phyloP scores from a whole-genome alignment of 35 echinoderm and acorn worm genomes.

The Apostichopus japonicus region DNA sequence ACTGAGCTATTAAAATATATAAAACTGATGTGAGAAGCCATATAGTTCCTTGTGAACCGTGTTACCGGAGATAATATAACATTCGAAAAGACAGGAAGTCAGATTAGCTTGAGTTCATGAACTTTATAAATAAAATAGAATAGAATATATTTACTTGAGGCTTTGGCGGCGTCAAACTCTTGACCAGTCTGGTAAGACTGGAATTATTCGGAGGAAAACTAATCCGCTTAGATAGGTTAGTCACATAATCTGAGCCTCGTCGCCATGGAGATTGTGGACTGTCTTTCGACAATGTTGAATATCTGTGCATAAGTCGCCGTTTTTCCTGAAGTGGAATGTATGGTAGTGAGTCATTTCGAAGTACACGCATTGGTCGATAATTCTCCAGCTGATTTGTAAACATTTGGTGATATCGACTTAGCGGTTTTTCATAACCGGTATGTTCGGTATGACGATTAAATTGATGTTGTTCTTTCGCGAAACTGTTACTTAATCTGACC shows the following conservation, averaged over 20 bases:
- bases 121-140: too few species aligned
- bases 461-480: slow-evolving; percentile 29
- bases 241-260: neutral
- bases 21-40: too few species aligned
- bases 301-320: neutral
- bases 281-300: neutral
- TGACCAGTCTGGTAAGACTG: neutral
- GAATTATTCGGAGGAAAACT: neutral
- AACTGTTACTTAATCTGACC: slow-evolving; percentile 23
- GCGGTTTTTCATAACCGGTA: neutral
- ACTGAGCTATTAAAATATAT: too few species aligned
- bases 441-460: neutral
- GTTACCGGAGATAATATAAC: too few species aligned
- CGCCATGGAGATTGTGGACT: neutral
- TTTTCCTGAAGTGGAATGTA: neutral
- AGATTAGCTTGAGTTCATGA: too few species aligned
- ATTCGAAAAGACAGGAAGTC: too few species aligned
- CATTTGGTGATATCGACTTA: neutral
- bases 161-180: neutral
- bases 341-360: too few species aligned
- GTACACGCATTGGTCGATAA: too few species aligned
- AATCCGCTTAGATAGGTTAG: neutral
- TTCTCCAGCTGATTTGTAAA: too few species aligned
- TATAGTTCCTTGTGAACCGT: too few species aligned
- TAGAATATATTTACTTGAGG: neutral